Base-by-base conservation (phyloP, 2,888 invertebrate species). In the Drosophila formosana region DNA sequence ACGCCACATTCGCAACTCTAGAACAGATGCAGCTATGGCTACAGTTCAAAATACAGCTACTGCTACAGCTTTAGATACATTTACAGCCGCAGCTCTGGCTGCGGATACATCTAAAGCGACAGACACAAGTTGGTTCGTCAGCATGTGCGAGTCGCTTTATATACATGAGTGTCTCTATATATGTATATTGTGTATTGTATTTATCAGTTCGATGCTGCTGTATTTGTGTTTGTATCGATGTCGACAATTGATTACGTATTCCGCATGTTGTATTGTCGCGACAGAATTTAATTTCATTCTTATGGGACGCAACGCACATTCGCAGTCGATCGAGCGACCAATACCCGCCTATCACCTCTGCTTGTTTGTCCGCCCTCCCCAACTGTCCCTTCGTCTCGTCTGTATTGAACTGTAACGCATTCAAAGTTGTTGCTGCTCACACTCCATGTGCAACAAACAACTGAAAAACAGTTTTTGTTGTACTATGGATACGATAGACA, bases 261-360 rank as follows among this genome's bases (percentile, higher is more conserved):
- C 90, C 72, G 80, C 82, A 82, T 86, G 80, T 78, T 81, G 77
- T 73, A 82, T 82, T 88, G 89, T 86, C 86, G 90, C 89, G 89
- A 88, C 90, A 89, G 90, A 90, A 90, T 89, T 90, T 83, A 84
- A 90, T 90, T 90, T 82, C 66, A 73, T 86, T 89, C 90, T 88
- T 86, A 74, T 82, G 83, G 88, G 78, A 88, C 70, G 66, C 61
- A 72, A 18, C 18, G 18, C 18, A 18, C 18, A 18, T 18, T 18
- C 18, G 18, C 82, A 68, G 65, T 75, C 69, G 77, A 79, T 79
- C 79, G 68, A 51, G 67, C 70, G 43, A 66, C 66, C 70, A 70
- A 66, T 66, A 53, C 72, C 55, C 64, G 62, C 66, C 78, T 53
- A 62, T 58, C 47, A 39, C 46, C 47, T 5, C 30, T 30, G 30